Evolutionary conservation across 2,888 invertebrate species (phyloP), one percentile per base, ranked within the genome.

Genomic region (Scaptomyza caliginosa): DNA sequence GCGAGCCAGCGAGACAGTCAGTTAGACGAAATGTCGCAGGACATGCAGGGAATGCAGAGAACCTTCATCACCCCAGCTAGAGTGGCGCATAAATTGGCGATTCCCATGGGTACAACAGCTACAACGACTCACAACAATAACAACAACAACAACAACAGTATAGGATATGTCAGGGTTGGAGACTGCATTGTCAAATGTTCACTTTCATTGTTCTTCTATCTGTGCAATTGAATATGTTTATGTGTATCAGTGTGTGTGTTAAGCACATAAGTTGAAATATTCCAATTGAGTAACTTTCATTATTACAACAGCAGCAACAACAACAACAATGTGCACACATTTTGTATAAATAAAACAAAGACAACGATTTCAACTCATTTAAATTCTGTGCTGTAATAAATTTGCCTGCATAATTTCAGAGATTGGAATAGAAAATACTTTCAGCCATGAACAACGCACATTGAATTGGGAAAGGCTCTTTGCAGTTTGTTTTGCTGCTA

Each of bases 201-300:
- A 77, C 74, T 75, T 84, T 72, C 73, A 79, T 79, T 79, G 79
- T 77, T 60, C 64, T 54, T 58, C 51, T 58, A 36, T 62, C 17
- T 46, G 21, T 34, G 7, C 10, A 45, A 55, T 23, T 54, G 42
- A 55, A 42, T 50, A 24, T 46, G 19, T 59, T 19, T 49, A 19
- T 57, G 46, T 66, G 46, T 55, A 23, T 34, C 19, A 50, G 28
- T 60, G 52, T 62, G 65, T 52, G 62, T 72, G 76, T 74, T 85
- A 83, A 85, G 85, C 83, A 83, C 81, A 85, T 85, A 85, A 86
- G 86, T 86, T 86, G 85, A 84, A 86, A 86, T 86, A 86, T 86
- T 86, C 85, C 86, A 84, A 86, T 84, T 86, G 86, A 86, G 81
- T 84, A 82, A 85, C 75, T 82, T 86, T 85, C 82, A 86, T 86